Evolutionary conservation across 2,113 vertebrate genomes (phyloP).

Genomic region (Trichechus manatus): DNA sequence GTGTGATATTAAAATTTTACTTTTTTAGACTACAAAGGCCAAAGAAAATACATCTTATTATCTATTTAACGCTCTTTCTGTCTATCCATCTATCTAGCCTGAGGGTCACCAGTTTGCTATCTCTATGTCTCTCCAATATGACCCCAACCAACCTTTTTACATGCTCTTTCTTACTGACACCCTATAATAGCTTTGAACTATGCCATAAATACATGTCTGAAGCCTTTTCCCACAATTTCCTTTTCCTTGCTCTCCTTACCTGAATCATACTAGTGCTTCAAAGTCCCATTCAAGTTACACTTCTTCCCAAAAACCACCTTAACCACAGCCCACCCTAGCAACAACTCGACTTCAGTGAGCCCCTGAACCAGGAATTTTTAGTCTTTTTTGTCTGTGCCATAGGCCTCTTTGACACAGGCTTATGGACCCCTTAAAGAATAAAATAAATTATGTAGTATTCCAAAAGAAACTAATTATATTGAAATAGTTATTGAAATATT

Average conservation of each 20-base stretch:
- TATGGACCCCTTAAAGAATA: neutral
- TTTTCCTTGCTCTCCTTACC: neutral
- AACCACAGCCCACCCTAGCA: neutral
- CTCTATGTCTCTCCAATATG: neutral
- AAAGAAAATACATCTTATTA: neutral
- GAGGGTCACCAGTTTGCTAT: neutral
- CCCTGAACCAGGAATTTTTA: neutral
- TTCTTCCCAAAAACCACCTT: neutral
- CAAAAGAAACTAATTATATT: neutral
- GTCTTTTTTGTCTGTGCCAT: neutral
- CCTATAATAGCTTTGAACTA: neutral
- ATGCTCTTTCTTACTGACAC: neutral
- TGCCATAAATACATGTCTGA: neutral
- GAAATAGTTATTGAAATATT: slow-evolving; percentile 33
- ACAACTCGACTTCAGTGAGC: neutral
- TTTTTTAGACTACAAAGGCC: neutral
- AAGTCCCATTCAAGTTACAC: neutral
- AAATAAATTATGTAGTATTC: neutral
- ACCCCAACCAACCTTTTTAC: neutral
- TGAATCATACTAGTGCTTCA: neutral
- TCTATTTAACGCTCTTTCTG: neutral
- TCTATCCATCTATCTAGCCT: neutral
- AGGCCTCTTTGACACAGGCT: neutral
- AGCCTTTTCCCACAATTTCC: neutral
- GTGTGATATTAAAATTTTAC: neutral